A percentile compares a stretch with the other conserved stretches of the same genome.
Evolutionary conservation across 2,797 vertebrate species (phyloP).

Genomic region (Schizopygopsis malacanthus): DNA sequence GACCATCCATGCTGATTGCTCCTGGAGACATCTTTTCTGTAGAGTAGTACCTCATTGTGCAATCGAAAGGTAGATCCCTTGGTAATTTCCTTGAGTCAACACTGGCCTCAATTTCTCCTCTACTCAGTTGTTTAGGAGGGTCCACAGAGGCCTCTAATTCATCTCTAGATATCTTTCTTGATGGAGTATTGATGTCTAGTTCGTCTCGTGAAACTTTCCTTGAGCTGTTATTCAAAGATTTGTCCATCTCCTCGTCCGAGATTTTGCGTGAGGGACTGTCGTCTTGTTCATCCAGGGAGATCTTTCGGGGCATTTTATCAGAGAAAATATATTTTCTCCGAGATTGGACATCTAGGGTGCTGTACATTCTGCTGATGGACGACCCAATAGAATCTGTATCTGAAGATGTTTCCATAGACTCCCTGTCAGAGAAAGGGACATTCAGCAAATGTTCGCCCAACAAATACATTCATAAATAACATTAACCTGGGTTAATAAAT

Average conservation of each 20-base stretch:
- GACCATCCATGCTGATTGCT: slow-evolving; percentile 56
- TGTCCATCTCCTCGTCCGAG: slow-evolving; percentile 80
- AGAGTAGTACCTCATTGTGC: slow-evolving; percentile 23
- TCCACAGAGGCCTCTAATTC: slow-evolving; percentile 41
- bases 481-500: neutral
- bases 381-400: slow-evolving; percentile 88
- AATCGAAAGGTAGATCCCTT: slow-evolving; percentile 42
- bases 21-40: slow-evolving; percentile 42
- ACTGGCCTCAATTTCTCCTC: slow-evolving; percentile 31
- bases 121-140: slow-evolving; percentile 7
- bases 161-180: slow-evolving; percentile 54
- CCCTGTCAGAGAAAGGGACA: slow-evolving; percentile 74
- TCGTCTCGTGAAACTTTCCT: slow-evolving; percentile 66
- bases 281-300: slow-evolving; percentile 69
- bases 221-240: slow-evolving; percentile 52
- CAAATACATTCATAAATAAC: neutral
- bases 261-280: slow-evolving; percentile 80
- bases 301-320: slow-evolving; percentile 64
- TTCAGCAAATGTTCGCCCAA: neutral
- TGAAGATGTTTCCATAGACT: slow-evolving; percentile 85
- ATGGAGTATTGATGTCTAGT: neutral
- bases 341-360: slow-evolving; percentile 66
- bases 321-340: slow-evolving; percentile 65
- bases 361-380: slow-evolving; percentile 83
- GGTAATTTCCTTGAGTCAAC: slow-evolving; percentile 44